Evolutionary conservation across 2,888 invertebrate genomes (phyloP), one percentile per base, ranked within the genome.

Genomic region (Aquatica leii): DNA sequence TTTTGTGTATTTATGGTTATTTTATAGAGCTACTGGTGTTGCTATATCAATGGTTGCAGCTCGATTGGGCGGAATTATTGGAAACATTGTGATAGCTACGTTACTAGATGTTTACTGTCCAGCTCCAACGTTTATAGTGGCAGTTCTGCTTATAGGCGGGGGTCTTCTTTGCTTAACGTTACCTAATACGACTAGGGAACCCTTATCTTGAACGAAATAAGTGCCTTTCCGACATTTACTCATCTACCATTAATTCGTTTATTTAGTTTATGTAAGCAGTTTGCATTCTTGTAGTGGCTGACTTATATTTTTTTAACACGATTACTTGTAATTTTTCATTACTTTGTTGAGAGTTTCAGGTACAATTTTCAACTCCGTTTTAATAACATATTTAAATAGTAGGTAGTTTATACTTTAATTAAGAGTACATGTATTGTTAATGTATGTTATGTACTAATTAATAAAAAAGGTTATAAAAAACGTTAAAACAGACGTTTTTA

Each of bases 41-140:
- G 95, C 95, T 37, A 88, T 95, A 65, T 94, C 94, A 0, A 94
- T 94, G 90, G 94, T 94, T 37, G 91, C 95, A 17, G 94, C 94
- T 20, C 88, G 96, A 60, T 84, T 96, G 65, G 96, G 95, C 70
- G 95, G 96, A 71, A 95, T 96, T 77, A 87, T 90, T 69, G 94
- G 93, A 58, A 93, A 93, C 82, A 88, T 95, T 72, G 92, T 94
- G 62, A 96, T 97, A 75, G 96, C 96, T 21, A 88, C 91, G 66
- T 84, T 97, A 57, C 84, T 96, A 71, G 95, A 95, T 83, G 84
- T 89, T 71, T 93, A 93, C 82, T 97, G 96, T 83, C 94, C 94
- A 35, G 92, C 95, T 67, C 96, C 97, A 55, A 94, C 96, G 70
- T 93, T 96, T 82, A 92, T 95, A 71, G 94, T 96, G 51, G 94